phyloP scores from a whole-genome alignment of 92 coral and sea anemone genomes.

The Siderastrea siderea region DNA sequence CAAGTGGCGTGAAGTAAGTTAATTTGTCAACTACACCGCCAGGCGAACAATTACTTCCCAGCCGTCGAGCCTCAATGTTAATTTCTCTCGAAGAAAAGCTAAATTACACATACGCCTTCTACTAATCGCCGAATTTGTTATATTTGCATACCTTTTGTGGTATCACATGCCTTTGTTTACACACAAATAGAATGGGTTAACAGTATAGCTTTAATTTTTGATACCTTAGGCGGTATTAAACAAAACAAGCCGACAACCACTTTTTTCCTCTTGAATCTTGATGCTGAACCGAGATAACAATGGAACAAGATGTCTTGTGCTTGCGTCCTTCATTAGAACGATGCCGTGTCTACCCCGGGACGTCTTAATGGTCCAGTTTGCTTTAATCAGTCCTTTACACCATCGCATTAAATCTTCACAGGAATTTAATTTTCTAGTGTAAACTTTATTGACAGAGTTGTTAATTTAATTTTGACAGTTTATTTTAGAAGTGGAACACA shows the following conservation, averaged over 20 bases:
- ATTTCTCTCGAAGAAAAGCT: slow-evolving; percentile 69
- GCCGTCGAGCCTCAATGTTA: slow-evolving; percentile 65
- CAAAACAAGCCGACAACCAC: slow-evolving; percentile 31
- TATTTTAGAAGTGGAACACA: slow-evolving; percentile 45
- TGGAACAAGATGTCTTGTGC: neutral
- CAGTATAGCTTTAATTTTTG: slow-evolving; percentile 88
- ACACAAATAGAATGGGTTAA: slow-evolving; percentile 73
- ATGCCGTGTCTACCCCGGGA: neutral
- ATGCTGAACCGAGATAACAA: neutral
- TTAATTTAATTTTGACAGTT: slow-evolving; percentile 61
- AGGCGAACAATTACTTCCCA: slow-evolving; percentile 60
- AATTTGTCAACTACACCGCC: slow-evolving; percentile 69
- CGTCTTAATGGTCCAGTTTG: slow-evolving; percentile 39
- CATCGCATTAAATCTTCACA: slow-evolving; percentile 58
- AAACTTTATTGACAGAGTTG: slow-evolving; percentile 73
- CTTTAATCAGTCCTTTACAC: slow-evolving; percentile 59
- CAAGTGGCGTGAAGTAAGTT: slow-evolving; percentile 51
- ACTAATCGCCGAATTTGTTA: slow-evolving; percentile 72
- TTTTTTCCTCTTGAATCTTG: neutral
- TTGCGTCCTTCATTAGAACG: neutral
- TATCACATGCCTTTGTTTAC: slow-evolving; percentile 92
- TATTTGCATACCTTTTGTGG: slow-evolving; percentile 85
- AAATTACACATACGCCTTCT: slow-evolving; percentile 71
- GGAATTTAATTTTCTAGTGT: slow-evolving; percentile 76
- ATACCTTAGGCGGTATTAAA: slow-evolving; percentile 82